Base-by-base conservation (phyloP, 2,797 vertebrate species). In the Scleropages formosus region DNA sequence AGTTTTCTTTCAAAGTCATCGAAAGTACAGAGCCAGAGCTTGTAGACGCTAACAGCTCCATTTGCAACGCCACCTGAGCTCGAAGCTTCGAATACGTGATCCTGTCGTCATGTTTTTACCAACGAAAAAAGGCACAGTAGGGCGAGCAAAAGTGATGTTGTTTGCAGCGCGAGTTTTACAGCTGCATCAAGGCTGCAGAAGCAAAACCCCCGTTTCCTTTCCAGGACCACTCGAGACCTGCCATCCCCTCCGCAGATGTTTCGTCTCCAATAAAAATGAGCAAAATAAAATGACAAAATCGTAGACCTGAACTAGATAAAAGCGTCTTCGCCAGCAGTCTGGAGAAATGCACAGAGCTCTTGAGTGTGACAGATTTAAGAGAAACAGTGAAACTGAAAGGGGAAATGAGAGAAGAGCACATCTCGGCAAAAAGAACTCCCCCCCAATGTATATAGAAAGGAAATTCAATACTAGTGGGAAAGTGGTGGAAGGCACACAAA, bases 391-490 rank as follows among this genome's bases (percentile, higher is more conserved):
- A 53, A 16, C 46, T 18, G 26, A 46, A 22, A 47, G 18, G 62
- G 16, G 46, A 8, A 26, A n/a, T 47, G 64, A 68, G 56, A 60
- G 15, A 60, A 60, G 65, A 24, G 15, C n/a, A n/a, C 4, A 74
- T 56, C 72, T 63, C 53, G 74, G 60, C 66, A 61, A 58, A 46
- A 60, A 73, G 61, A 74, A 53, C 56, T 20, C 39, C 20, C 47
- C 60, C 39, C 58, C 65, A 16, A 68, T 27, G 39, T 59, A 46
- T 71, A 64, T 24, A 31, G 46, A 26, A 20, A 26, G 11, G 75
- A 76, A 71, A 76, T 18, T 39, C n/a, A 53, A 76, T 60, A 76
- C 67, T 60, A 72, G 69, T 77, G 75, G 18, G 75, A 77, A 77
- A 65, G 49, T 65, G 20, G 18, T 63, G 61, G 16, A 16, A 53